A percentile compares a stretch with the other conserved stretches of the same genome.
These are phyloP conservation scores for Rhogogaster chlorosoma DNA, from an alignment of 2,888 invertebrate genomes.

Conservation along the genomic window DNA sequence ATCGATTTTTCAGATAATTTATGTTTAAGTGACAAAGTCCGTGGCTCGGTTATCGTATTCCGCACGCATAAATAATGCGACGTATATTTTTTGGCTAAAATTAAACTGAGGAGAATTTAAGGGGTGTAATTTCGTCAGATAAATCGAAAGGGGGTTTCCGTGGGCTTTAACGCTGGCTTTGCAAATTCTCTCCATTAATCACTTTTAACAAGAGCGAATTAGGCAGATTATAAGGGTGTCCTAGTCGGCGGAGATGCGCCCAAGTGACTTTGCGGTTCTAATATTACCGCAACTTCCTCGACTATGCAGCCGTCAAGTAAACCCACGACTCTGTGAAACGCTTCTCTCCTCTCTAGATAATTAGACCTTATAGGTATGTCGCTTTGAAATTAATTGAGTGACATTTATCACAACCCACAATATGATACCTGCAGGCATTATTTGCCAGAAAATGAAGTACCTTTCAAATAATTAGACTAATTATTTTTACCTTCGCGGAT, in stretches of 20 bases:
- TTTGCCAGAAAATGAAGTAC: background rate
- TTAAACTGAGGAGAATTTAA: constrained; percentile 34
- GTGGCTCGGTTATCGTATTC: background rate
- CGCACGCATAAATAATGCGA: background rate
- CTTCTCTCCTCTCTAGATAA: background rate
- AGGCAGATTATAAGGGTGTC: constrained; percentile 51
- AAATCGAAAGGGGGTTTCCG: constrained; percentile 47
- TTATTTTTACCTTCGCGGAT: constrained; percentile 10
- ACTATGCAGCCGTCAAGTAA: background rate
- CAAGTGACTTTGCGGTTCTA: background rate
- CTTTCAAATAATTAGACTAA: constrained; percentile 6
- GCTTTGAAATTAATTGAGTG: constrained; percentile 17
- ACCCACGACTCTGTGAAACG: background rate
- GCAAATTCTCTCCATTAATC: constrained; percentile 51
- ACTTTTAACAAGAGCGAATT: constrained; percentile 53
- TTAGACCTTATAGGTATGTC: background rate
- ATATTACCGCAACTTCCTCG: constrained; percentile 5
- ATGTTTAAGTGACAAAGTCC: background rate
- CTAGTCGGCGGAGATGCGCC: background rate
- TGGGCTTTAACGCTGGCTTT: constrained; percentile 29
- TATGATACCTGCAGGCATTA: background rate
- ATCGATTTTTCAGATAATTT: background rate
- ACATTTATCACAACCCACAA: background rate
- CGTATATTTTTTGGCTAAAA: constrained; percentile 18
- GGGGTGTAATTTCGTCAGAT: constrained; percentile 46